Percentiles rank a stretch among this genome's conserved stretches.
phyloP scores from a whole-genome alignment of 2,113 vertebrate species.

The Lathamus discolor region DNA sequence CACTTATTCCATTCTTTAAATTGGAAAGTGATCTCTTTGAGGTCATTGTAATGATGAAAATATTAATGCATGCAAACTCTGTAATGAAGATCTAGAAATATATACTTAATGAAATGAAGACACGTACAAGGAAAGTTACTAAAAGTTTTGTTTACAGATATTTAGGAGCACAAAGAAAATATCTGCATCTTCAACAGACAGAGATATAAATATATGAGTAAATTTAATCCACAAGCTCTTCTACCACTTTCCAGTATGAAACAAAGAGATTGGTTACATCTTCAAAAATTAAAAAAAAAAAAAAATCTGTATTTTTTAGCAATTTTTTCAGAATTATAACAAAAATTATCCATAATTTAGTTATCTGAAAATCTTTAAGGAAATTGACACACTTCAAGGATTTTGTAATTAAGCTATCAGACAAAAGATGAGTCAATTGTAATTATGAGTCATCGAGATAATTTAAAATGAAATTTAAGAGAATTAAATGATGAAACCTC shows the following conservation, averaged over 20 bases:
- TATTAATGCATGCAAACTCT: neutral
- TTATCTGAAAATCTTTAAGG: slow-evolving; percentile 2
- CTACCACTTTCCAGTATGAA: neutral
- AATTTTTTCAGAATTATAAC: slow-evolving; percentile 1
- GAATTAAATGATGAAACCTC: slow-evolving; percentile 15
- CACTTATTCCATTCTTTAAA: neutral
- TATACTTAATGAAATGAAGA: neutral
- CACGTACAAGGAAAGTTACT: neutral
- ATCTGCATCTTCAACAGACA: neutral
- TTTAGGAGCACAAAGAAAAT: neutral
- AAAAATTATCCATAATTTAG: slow-evolving; percentile 22
- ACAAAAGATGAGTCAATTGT: neutral
- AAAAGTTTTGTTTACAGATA: neutral
- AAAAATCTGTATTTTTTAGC: neutral
- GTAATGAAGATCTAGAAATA: neutral
- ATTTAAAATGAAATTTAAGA: slow-evolving; percentile 21
- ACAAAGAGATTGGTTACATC: neutral
- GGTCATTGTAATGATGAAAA: neutral
- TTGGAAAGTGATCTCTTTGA: neutral
- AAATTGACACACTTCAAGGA: neutral
- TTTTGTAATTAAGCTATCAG: slow-evolving; percentile 11
- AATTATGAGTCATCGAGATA: slow-evolving; percentile 37
- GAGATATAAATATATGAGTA: neutral
- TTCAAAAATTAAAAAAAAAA: neutral
- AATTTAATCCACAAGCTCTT: neutral